These are phyloP conservation scores for Bemisia tabaci DNA, from an alignment of 1,140 invertebrate species.

Conservation along the genomic window DNA sequence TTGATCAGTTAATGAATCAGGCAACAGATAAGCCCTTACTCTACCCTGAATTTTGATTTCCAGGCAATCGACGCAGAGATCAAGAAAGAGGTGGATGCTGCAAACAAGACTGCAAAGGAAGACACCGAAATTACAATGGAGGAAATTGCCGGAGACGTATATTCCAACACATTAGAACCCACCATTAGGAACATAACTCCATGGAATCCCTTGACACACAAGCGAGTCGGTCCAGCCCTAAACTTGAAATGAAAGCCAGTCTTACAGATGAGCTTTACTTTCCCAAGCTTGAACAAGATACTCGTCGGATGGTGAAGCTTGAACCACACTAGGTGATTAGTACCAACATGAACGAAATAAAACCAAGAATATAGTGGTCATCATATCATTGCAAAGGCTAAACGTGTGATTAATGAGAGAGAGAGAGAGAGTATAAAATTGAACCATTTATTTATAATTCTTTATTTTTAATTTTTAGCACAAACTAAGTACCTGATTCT, in stretches of 20 bases:
- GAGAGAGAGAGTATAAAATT: too few relatives aligned
- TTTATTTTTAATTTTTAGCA: too few relatives aligned
- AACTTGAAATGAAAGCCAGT: constrained; percentile 29
- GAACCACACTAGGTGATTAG: too few relatives aligned
- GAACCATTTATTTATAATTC: too few relatives aligned
- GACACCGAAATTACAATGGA: constrained; percentile 68
- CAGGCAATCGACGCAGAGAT: constrained; percentile 77
- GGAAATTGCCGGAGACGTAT: constrained; percentile 81
- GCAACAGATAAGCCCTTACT: background rate
- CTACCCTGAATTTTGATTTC: constrained; percentile 23
- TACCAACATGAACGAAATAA: too few relatives aligned
- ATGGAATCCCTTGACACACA: constrained; percentile 37
- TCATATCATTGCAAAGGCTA: too few relatives aligned
- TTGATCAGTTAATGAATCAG: constrained; percentile 1
- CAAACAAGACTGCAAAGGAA: constrained; percentile 56
- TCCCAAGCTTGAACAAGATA: too few relatives aligned
- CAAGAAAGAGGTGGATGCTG: constrained; percentile 69
- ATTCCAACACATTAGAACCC: constrained; percentile 49
- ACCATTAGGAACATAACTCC: constrained; percentile 45
- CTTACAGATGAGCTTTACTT: too few relatives aligned
- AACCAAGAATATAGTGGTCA: too few relatives aligned
- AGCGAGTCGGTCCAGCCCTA: constrained; percentile 36
- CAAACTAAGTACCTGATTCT: too few relatives aligned
- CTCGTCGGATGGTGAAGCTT: too few relatives aligned
- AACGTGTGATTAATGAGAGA: too few relatives aligned